phyloP scores from a whole-genome alignment of 2,888 invertebrate genomes.

The Nomada goodeniana region DNA sequence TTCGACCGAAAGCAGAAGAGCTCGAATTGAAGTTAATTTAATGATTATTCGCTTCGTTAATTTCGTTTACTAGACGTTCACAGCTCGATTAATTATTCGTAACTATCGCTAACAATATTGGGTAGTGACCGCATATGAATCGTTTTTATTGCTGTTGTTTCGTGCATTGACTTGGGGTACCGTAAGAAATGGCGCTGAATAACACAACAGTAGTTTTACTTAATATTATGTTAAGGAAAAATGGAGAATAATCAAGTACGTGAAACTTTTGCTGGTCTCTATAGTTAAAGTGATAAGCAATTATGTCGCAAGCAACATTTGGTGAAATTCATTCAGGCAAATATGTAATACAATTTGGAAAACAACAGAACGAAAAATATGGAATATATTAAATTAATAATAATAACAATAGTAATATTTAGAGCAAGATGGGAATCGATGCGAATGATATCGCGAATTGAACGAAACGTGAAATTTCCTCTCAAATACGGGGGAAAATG shows the following conservation, averaged over 20 bases:
- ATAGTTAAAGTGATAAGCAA: neutral
- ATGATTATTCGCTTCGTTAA: conserved; percentile 29
- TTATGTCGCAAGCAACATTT: neutral
- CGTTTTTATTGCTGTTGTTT: conserved; percentile 77
- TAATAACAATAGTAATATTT: neutral
- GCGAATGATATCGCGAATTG: neutral
- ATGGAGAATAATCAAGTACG: neutral
- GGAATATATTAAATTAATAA: neutral
- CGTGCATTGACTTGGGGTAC: conserved; percentile 75
- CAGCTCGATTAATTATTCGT: conserved; percentile 41
- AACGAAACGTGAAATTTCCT: too few relatives aligned
- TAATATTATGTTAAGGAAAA: neutral
- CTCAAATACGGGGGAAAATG: too few relatives aligned
- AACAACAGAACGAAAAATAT: neutral
- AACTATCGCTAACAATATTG: conserved; percentile 62
- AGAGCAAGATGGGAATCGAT: neutral
- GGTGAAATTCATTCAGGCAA: neutral
- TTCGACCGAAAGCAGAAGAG: too few relatives aligned
- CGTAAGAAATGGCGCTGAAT: conserved; percentile 66
- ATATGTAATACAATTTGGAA: neutral
- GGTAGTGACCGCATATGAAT: conserved; percentile 48
- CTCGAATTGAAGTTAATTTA: neutral
- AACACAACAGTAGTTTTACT: neutral
- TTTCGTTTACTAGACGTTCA: conserved; percentile 20
- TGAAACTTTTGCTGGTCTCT: neutral